These are phyloP conservation scores for Labeo catla DNA, from an alignment of 2,113 vertebrate genomes.

Conservation along the genomic window DNA sequence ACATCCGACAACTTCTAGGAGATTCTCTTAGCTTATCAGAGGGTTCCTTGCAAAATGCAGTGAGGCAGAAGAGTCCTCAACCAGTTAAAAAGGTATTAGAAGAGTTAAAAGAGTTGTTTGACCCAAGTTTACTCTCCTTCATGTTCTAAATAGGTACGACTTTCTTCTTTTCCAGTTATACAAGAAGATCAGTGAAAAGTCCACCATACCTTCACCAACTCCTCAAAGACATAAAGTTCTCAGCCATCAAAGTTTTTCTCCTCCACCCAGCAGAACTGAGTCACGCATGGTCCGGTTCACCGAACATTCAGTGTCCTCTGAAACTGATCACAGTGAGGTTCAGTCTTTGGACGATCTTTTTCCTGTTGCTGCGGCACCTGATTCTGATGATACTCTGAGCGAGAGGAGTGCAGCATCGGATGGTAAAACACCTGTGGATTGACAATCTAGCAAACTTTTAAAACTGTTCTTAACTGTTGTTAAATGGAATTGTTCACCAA, in stretches of 20 bases:
- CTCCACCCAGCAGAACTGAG: neutral
- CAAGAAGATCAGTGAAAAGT: constrained; percentile 44
- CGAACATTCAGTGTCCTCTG: constrained; percentile 58
- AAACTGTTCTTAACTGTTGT: neutral
- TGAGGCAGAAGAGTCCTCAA: constrained; percentile 29
- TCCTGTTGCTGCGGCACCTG: constrained; percentile 21
- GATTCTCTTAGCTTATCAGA: constrained; percentile 65
- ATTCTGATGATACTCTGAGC: constrained; percentile 61
- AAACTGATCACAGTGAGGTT: constrained; percentile 64
- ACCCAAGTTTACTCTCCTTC: neutral
- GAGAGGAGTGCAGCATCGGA: constrained; percentile 65
- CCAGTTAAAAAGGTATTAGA: constrained; percentile 50
- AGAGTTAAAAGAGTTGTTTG: neutral
- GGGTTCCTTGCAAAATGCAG: constrained; percentile 30
- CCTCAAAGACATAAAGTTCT: neutral
- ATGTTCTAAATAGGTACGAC: neutral
- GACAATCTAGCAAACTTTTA: too few species aligned
- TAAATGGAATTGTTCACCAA: neutral
- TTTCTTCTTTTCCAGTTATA: constrained; percentile 53
- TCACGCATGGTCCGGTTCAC: constrained; percentile 31
- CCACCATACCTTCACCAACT: constrained; percentile 9
- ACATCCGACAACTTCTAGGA: constrained; percentile 70
- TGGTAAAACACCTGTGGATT: constrained; percentile 66
- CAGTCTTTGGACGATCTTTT: constrained; percentile 78
- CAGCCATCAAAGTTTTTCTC: neutral